A percentile compares a stretch with the other conserved stretches of the same genome.
phyloP scores from a whole-genome alignment of 2,113 vertebrate genomes.

The Neolamprologus hecqui region DNA sequence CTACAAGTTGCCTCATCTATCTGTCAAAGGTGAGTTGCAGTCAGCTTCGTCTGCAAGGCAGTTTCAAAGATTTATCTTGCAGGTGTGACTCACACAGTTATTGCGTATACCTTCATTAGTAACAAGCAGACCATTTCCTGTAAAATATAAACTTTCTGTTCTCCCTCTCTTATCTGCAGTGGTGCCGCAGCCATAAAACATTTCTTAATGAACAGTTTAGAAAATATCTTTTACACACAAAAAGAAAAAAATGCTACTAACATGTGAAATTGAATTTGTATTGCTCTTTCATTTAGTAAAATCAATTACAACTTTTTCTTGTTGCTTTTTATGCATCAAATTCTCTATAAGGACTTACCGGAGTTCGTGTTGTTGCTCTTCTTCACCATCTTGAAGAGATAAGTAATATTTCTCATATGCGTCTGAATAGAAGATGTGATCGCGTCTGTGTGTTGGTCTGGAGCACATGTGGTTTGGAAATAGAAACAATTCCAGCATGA shows the following conservation, averaged over 20 bases:
- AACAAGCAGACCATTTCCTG: neutral
- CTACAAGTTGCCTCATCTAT: neutral
- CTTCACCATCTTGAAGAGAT: neutral
- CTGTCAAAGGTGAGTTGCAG: neutral
- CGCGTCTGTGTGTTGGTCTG: neutral
- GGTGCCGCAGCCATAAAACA: neutral
- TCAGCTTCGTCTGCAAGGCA: neutral
- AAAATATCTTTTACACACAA: neutral
- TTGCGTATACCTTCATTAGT: neutral
- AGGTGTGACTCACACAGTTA: neutral
- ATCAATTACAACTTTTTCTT: neutral
- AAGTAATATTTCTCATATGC: neutral
- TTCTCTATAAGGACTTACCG: slow-evolving; percentile 12
- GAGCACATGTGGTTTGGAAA: slow-evolving; percentile 1
- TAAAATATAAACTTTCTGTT: neutral
- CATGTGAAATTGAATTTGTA: neutral
- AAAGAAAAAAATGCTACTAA: too few species aligned
- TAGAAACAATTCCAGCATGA: neutral
- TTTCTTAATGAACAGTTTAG: neutral
- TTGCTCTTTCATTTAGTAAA: neutral
- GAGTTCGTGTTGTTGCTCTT: neutral
- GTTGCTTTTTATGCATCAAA: neutral
- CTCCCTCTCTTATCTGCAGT: neutral
- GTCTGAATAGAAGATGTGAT: neutral
- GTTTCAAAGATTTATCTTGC: neutral